Base-by-base conservation (phyloP, 2,113 vertebrate species). In the Setophaga petechia region DNA sequence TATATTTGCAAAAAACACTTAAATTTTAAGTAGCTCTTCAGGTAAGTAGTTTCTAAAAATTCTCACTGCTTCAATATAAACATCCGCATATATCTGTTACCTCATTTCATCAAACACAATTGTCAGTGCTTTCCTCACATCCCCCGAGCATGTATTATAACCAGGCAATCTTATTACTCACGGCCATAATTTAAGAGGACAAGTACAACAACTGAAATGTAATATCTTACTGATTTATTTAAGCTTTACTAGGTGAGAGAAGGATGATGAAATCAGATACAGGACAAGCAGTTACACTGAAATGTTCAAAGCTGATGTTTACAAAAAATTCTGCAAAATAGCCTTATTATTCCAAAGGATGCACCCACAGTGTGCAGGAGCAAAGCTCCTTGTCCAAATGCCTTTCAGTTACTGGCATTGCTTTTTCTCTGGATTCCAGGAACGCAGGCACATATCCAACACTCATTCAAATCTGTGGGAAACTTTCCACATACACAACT, bases 1-100 rank as follows among this genome's bases (percentile, higher is more conserved):
- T 22, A 4, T 28, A 52, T 39, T 77, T 61, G 11, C 0, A 0
- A 27, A 54, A 69, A 46, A 3, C 39, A 46, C 33, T 37, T 76
- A 35, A 37, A 61, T 15, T 77, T 68, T 27, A 61, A 77, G 37
- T 37, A 77, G 46, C 27, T 78, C 63, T 61, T 77, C 55, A 69
- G 22, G 37, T 39, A 61, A 52, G 46, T 61, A 61, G 33, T 39
- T 87, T 61, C 73, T 87, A 78, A 78, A 69, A 78, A 54, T 62
- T 46, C 52, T 87, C 39, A 46, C 39, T 54, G 23, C 55, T 78
- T 69, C 73, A 69, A 13, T 69, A 78, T 19, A 46, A 54, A 87
- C 55, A 62, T n/a, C 28, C 23, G 10, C 33, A 9, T 46, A 23
- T 28, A 69, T 33, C 33, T 78, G 33, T 33, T 54, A 39, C 33